A percentile compares a stretch with the other conserved stretches of the same genome.
These are phyloP conservation scores for Otus scops DNA, from an alignment of 2,797 vertebrate species.

Conservation along the genomic window DNA sequence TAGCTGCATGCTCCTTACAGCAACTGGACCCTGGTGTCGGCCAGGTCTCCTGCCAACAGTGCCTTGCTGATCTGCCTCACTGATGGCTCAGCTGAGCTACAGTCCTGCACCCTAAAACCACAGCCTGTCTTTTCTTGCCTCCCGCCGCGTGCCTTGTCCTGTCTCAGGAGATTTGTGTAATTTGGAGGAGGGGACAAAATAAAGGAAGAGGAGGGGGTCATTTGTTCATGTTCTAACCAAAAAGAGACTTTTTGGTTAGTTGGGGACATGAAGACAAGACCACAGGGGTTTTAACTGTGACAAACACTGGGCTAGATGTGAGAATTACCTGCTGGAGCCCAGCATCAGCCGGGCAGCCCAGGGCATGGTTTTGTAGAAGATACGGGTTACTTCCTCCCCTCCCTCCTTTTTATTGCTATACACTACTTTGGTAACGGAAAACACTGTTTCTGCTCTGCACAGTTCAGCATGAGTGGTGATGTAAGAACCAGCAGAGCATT, in stretches of 20 bases:
- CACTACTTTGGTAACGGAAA: background rate
- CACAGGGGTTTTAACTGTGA: background rate
- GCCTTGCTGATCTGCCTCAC: conserved; percentile 46
- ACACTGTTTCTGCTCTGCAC: background rate
- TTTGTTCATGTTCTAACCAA: background rate
- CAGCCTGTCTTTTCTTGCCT: background rate
- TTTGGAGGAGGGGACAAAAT: background rate
- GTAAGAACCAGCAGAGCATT: background rate
- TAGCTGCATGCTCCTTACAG: background rate
- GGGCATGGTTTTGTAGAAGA: background rate
- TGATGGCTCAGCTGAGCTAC: background rate
- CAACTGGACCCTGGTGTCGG: background rate
- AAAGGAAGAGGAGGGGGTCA: background rate
- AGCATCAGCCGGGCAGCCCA: background rate
- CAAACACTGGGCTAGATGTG: background rate
- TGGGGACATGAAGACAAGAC: background rate
- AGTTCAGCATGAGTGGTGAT: background rate
- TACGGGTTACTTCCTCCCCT: background rate
- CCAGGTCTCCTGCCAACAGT: background rate
- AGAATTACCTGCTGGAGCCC: background rate
- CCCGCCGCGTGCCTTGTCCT: background rate
- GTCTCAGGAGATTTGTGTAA: background rate
- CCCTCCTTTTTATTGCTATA: background rate
- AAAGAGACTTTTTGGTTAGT: background rate
- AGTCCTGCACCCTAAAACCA: background rate